Base-by-base conservation (phyloP, 2,113 vertebrate genomes). In the Tretioscincus oriximinensis region DNA sequence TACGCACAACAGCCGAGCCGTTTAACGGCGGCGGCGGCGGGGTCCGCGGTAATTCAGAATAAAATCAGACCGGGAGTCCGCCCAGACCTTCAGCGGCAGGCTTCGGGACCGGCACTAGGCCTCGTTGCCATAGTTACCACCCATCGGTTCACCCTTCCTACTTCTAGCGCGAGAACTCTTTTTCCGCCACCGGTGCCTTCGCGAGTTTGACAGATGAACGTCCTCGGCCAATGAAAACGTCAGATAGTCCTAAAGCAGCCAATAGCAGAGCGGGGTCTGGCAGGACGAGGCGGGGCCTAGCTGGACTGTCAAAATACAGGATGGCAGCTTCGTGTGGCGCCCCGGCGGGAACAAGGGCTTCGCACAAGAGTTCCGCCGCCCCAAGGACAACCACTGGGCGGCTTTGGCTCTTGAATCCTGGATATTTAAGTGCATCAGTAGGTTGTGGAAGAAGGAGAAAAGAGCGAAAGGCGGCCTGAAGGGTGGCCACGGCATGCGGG, bases 121-220 rank as follows among this genome's bases (percentile, higher is more conserved):
- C 80, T 12, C 80, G 80, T 82, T 76, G 61, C 80, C 80, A 82
- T 82, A 82, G 80, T 82, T 76, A 82, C 80, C 51, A n/a, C 63
- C 49, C 12, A n/a, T 74, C 67, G 5, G 35, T 49, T 65, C 73
- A 12, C 29, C 71, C 80, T n/a, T 7, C 66, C 73, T 24, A 70
- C 20, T 60, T n/a, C 65, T 65, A 68, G n/a, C 65, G 21, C 20
- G n/a, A 11, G 11, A 20, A 58, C 21, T 7, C 18, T 21, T 68
- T 71, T 45, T 5, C 77, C 9, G 29, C 49, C n/a, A 35, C 51
- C 73, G 49, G 65, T 9, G 64, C 31, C 49, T 20, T 7, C 9
- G 18, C 64, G 72, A 41, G 41, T 26, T 7, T 24, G 26, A 31
- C 31, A 49, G 20, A 75, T 5, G 51, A 41, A n/a, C 9, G 21